A percentile compares a stretch with the other conserved stretches of the same genome.
These are phyloP conservation scores for Allophyes oxyacanthae DNA, from an alignment of 2,888 invertebrate genomes.

Conservation along the genomic window DNA sequence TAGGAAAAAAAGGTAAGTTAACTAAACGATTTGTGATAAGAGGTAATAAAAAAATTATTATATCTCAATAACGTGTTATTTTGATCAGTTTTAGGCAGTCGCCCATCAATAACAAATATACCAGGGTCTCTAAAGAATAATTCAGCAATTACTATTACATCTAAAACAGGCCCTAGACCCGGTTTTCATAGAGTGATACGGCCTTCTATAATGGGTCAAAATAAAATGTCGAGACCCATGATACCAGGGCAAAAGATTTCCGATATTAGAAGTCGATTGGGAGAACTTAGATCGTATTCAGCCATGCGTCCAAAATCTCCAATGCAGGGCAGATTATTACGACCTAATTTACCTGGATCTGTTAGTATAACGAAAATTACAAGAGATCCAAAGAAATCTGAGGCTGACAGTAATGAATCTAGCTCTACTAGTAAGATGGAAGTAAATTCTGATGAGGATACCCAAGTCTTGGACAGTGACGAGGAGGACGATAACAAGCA, in stretches of 20 bases:
- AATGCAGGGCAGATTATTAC: slow-evolving; percentile 70
- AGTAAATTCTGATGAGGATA: slow-evolving; percentile 76
- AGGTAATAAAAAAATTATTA: neutral
- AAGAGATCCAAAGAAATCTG: slow-evolving; percentile 71
- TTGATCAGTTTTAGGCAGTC: slow-evolving; percentile 78
- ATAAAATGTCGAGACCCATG: slow-evolving; percentile 75
- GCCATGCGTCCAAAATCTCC: slow-evolving; percentile 76
- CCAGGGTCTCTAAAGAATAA: slow-evolving; percentile 89
- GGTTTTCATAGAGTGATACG: slow-evolving; percentile 79
- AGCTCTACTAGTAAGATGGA: slow-evolving; percentile 66
- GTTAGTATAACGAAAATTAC: slow-evolving; percentile 84
- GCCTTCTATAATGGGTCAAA: slow-evolving; percentile 75
- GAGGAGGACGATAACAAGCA: slow-evolving; percentile 70
- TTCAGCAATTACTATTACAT: slow-evolving; percentile 90
- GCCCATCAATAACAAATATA: slow-evolving; percentile 77
- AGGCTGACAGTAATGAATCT: slow-evolving; percentile 63
- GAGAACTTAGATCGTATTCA: slow-evolving; percentile 75
- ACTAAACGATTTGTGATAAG: neutral
- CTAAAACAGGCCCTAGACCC: slow-evolving; percentile 80
- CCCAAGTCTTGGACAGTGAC: slow-evolving; percentile 83
- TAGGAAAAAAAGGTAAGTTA: slow-evolving; percentile 83
- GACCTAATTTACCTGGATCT: slow-evolving; percentile 80
- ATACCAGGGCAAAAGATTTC: slow-evolving; percentile 81
- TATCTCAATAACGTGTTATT: slow-evolving; percentile 25
- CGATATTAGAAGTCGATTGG: slow-evolving; percentile 78